Evolutionary conservation across 2,113 vertebrate species (phyloP).

Genomic region (Cygnus atratus): DNA sequence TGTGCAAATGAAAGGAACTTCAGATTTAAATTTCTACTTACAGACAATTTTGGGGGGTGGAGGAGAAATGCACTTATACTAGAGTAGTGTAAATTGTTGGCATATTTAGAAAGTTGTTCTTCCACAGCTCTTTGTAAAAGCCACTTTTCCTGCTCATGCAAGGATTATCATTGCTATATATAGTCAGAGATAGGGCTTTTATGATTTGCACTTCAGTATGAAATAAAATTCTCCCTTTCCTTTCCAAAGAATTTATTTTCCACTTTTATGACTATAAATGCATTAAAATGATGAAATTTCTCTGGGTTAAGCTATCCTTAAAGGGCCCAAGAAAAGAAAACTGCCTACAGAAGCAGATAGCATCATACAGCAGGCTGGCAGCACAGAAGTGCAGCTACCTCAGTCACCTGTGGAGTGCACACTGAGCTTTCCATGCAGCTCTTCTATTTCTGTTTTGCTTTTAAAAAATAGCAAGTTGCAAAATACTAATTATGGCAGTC

Average conservation of each 20-base stretch:
- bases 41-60: background rate
- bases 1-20: background rate
- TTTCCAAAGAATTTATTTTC: background rate
- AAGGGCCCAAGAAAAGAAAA: background rate
- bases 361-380: background rate
- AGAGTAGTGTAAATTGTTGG: background rate
- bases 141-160: background rate
- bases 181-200: background rate
- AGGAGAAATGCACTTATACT: background rate
- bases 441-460: background rate
- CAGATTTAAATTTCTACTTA: background rate
- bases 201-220: background rate
- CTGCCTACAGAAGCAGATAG: background rate
- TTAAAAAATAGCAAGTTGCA: background rate
- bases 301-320: background rate
- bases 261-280: background rate
- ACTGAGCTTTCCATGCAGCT: accelerated
- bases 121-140: background rate
- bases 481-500: background rate
- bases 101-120: background rate
- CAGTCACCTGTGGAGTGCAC: background rate
- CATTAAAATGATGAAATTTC: background rate
- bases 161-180: background rate
- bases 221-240: background rate
- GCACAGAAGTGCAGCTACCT: background rate